A percentile compares a stretch with the other conserved stretches of the same genome.
Conservation (phyloP, 2,113 vertebrate genomes). For the Pseudopipra pipra region DNA sequence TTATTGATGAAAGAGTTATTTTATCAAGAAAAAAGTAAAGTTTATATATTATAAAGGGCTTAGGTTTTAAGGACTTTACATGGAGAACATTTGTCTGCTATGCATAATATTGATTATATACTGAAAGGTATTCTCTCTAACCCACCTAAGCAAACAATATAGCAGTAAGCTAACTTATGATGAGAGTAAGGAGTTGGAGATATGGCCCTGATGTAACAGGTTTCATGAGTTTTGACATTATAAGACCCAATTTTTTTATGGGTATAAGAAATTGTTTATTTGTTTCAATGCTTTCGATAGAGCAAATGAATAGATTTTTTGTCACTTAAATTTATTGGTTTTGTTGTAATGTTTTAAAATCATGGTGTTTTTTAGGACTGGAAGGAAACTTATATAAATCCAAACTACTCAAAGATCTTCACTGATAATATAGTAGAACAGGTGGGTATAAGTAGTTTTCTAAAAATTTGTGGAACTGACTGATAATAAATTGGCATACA, state of each 20-base stretch:
- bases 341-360: not conserved
- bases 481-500: not conserved
- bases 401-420: constrained; percentile 92
- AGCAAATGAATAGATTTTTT: not conserved
- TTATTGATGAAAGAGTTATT: not conserved
- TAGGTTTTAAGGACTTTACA: not conserved
- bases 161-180: not conserved
- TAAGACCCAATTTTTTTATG: not conserved
- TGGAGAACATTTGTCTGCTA: not conserved
- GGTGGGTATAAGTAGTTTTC: constrained; percentile 69
- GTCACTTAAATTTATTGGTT: not conserved
- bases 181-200: not conserved
- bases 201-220: not conserved
- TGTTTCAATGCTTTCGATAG: not conserved
- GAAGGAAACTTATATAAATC: constrained; percentile 96
- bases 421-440: constrained; percentile 92
- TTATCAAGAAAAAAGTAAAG: not conserved
- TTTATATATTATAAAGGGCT: not conserved
- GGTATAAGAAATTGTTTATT: not conserved
- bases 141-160: not conserved
- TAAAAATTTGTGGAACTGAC: not conserved
- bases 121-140: not conserved
- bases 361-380: constrained; percentile 81
- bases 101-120: not conserved
- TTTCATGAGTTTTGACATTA: not conserved